phyloP scores from a whole-genome alignment of 1,140 invertebrate genomes.

The Rhyacophila brunnea region DNA sequence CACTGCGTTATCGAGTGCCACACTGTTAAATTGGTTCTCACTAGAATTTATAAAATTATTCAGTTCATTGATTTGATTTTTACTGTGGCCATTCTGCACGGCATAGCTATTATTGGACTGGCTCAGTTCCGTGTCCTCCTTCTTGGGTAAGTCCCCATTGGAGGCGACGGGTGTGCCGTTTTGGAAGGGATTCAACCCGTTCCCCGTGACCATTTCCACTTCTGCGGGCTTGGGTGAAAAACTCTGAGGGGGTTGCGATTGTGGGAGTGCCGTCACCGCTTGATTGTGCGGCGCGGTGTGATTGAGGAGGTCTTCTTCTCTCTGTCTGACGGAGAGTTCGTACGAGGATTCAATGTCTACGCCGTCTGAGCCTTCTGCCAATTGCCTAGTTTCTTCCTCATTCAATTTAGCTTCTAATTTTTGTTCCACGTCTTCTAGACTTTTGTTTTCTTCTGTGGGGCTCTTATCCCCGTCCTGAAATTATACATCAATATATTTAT shows the following conservation, averaged over 20 bases:
- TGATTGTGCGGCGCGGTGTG: constrained; percentile 28
- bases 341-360: constrained; percentile 27
- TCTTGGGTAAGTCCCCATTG: constrained; percentile 23
- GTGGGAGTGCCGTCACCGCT: background rate
- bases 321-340: constrained; percentile 29
- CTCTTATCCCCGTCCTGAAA: constrained; percentile 35
- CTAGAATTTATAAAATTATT: constrained; percentile 34
- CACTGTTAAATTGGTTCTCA: constrained; percentile 32
- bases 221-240: constrained; percentile 9
- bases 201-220: constrained; percentile 4
- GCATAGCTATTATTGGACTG: constrained; percentile 27
- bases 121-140: constrained; percentile 12
- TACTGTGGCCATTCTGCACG: constrained; percentile 34
- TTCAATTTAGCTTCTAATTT: constrained; percentile 26
- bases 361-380: background rate
- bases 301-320: constrained; percentile 28
- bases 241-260: background rate
- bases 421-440: constrained; percentile 27
- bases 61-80: constrained; percentile 34
- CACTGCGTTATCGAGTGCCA: constrained; percentile 35
- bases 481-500: too few species aligned
- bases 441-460: constrained; percentile 33
- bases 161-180: constrained; percentile 24
- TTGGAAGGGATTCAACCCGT: constrained; percentile 22
- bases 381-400: background rate